Evolutionary conservation across 2,113 vertebrate species (phyloP), one percentile per base, ranked within the genome.

Genomic region (Melanotaenia duboulayi): DNA sequence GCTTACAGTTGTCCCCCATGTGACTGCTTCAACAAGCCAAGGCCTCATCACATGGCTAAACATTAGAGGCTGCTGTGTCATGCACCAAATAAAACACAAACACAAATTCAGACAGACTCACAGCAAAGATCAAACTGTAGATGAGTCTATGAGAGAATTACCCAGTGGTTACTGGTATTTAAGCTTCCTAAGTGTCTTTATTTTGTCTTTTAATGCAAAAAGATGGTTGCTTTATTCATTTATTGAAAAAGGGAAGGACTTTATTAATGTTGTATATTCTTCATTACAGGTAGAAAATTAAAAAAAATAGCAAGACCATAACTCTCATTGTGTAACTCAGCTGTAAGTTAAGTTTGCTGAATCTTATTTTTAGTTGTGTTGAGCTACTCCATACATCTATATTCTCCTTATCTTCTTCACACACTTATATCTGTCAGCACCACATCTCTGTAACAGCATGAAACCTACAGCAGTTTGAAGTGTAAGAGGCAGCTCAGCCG

Each of bases 1-100:
- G 70, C 62, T 77, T 54, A 56, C 64, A 52, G 64, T 82, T 67
- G n/a, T 66, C 56, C 22, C 58, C 62, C 85, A 82, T 81, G 82
- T 86, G 87, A 88, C 81, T 37, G 56, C 65, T 67, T 67, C 52
- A 71, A 14, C 24, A 1, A 65, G 71, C 71, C 60, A 72, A 71
- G 48, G 55, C 56, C 64, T 84, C 58, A 56, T 91, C 87, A 87
- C 83, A 83, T 82, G 83, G 69, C 62, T 8, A 17, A 57, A 65
- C 2, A 5, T 68, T 44, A 46, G 50, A 42, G 10, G 37, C 46
- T 19, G 39, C 60, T 51, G 60, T 71, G 68, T 83, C 74, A 71
- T 71, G 62, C 37, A 37, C 28, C 62, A 58, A 72, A 77, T 66
- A 54, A 49, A 81, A 80, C 66, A 62, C 37, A 42, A 28, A 75